Evolutionary conservation across 2,888 invertebrate species (phyloP).

Genomic region (Caenorhabditis sp.): DNA sequence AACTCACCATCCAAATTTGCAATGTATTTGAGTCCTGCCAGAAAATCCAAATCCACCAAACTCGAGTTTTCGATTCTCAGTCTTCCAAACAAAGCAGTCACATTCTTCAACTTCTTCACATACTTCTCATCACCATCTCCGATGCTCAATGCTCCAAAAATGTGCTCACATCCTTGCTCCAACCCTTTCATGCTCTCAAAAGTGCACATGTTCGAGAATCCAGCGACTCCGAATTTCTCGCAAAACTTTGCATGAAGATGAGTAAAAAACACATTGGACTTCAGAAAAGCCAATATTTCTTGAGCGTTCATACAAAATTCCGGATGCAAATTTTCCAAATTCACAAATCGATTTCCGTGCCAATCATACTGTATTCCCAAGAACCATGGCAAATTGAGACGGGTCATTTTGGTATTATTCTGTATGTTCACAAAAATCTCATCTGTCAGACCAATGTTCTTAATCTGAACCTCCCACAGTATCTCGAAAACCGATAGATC

Average conservation of each 20-base stretch:
- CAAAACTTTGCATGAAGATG: conserved; percentile 2
- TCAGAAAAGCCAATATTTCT: neutral
- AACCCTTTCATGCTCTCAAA: neutral
- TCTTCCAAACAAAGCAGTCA: neutral
- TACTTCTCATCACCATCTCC: neutral
- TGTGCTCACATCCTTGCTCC: neutral
- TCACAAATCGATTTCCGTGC: neutral
- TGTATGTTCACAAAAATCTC: neutral
- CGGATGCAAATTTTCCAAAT: conserved; percentile 1
- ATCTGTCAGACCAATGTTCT: neutral
- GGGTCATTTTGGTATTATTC: neutral
- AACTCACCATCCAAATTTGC: conserved; percentile 13
- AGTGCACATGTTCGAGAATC: neutral
- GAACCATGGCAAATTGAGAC: neutral
- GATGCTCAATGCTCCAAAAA: neutral
- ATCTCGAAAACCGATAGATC: too few relatives aligned
- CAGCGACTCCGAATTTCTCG: neutral
- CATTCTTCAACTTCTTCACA: neutral
- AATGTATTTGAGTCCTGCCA: neutral
- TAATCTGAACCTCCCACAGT: too few relatives aligned
- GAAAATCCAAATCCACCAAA: neutral
- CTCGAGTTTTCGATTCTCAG: neutral
- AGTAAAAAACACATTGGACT: neutral
- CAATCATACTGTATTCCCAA: too few relatives aligned
- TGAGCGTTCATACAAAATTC: neutral